Percentiles rank a stretch among this genome's conserved stretches.
phyloP scores from a whole-genome alignment of 2,113 vertebrate species.

The Copsychus sechellarum region DNA sequence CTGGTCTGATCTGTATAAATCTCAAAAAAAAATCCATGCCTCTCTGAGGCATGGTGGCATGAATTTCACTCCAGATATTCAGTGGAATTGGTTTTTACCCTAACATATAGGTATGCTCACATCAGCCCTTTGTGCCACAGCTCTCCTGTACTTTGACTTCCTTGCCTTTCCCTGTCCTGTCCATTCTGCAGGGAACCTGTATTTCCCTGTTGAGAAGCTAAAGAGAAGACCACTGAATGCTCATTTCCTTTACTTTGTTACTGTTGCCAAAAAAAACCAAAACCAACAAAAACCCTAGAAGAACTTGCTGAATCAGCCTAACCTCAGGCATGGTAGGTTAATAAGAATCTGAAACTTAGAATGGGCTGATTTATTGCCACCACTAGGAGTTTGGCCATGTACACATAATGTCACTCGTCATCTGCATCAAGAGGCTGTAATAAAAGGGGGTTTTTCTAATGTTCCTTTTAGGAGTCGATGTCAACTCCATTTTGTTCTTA shows the following conservation, averaged over 20 bases:
- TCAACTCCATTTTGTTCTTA: constrained; percentile 79
- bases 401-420: not conserved
- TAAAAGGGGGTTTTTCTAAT: not conserved
- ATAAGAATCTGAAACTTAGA: not conserved
- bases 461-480: constrained; percentile 70
- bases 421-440: not conserved
- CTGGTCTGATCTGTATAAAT: not conserved
- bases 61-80: not conserved
- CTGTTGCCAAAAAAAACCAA: not conserved
- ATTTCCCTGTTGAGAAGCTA: not conserved
- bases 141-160: not conserved
- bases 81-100: not conserved
- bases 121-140: not conserved
- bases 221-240: not conserved
- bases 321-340: not conserved
- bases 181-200: not conserved
- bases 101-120: not conserved
- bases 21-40: not conserved
- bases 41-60: not conserved
- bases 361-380: not conserved
- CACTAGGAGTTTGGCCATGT: not conserved
- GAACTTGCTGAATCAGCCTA: not conserved
- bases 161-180: not conserved
- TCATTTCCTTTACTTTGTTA: not conserved
- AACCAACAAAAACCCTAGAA: not conserved